phyloP scores from a whole-genome alignment of 1,140 invertebrate species.

The Musca vetustissima region DNA sequence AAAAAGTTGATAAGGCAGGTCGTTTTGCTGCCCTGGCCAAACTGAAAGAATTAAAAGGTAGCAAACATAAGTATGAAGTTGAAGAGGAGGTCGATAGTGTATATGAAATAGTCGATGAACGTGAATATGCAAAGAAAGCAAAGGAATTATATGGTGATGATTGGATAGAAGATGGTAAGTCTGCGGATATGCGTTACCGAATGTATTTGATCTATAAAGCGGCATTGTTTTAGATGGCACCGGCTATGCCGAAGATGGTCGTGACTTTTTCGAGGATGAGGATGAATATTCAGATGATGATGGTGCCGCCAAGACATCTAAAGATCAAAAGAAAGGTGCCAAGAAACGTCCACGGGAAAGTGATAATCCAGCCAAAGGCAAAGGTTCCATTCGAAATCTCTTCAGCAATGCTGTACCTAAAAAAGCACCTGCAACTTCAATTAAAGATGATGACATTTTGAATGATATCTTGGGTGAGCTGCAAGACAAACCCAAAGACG shows the following conservation, averaged over 20 bases:
- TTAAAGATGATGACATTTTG: constrained; percentile 75
- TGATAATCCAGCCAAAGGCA: constrained; percentile 56
- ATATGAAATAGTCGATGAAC: constrained; percentile 93
- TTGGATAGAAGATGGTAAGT: constrained; percentile 94
- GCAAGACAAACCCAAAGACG: constrained; percentile 56
- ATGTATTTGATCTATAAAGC: too few relatives aligned
- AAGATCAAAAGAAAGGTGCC: constrained; percentile 54
- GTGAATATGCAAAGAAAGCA: constrained; percentile 82
- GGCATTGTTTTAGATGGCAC: constrained; percentile 69
- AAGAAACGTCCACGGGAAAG: constrained; percentile 52
- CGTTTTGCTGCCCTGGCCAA: constrained; percentile 79
- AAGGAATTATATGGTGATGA: constrained; percentile 84
- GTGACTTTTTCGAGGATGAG: constrained; percentile 96
- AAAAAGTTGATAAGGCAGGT: constrained; percentile 72
- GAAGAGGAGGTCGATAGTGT: constrained; percentile 78
- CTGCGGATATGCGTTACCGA: too few relatives aligned
- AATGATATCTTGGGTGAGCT: constrained; percentile 80
- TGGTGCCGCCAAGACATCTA: constrained; percentile 44
- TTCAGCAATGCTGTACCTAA: constrained; percentile 82
- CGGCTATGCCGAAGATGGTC: constrained; percentile 93
- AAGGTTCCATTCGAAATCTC: constrained; percentile 68
- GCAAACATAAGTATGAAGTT: constrained; percentile 84
- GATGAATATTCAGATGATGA: constrained; percentile 61
- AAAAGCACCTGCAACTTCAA: constrained; percentile 62
- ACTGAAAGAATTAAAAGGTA: constrained; percentile 78